A percentile compares a stretch with the other conserved stretches of the same genome.
These are phyloP conservation scores for Brenthis hecate DNA, from an alignment of 2,888 invertebrate species.

Conservation along the genomic window DNA sequence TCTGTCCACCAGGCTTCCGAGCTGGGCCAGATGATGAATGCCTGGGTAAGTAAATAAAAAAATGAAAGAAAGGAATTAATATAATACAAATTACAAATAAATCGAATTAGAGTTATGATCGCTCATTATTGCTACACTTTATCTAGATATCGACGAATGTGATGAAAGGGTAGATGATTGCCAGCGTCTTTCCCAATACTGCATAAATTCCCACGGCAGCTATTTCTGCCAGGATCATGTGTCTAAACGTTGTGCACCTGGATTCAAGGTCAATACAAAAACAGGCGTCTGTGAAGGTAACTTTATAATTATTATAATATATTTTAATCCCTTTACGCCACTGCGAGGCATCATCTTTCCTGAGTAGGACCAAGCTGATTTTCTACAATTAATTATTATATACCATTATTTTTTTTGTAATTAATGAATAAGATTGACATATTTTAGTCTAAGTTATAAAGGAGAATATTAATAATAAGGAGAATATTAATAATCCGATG, in stretches of 20 bases:
- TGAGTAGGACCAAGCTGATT: too few relatives aligned
- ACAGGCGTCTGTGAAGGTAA: conserved; percentile 83
- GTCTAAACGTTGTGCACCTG: conserved; percentile 84
- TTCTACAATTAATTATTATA: too few relatives aligned
- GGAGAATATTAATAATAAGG: too few relatives aligned
- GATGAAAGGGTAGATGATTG: conserved; percentile 84
- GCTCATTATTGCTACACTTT: background rate
- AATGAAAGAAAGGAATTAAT: background rate
- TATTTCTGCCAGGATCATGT: conserved; percentile 87
- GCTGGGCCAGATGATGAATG: conserved; percentile 77
- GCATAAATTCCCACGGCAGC: conserved; percentile 87
- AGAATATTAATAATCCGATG: too few relatives aligned
- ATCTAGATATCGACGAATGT: conserved; percentile 89
- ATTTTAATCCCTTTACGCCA: background rate
- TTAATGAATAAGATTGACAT: too few relatives aligned
- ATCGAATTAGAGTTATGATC: too few relatives aligned
- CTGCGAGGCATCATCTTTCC: too few relatives aligned
- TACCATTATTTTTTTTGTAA: too few relatives aligned
- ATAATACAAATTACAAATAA: too few relatives aligned
- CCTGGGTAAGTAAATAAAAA: conserved; percentile 60
- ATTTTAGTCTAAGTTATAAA: too few relatives aligned
- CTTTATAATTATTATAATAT: background rate
- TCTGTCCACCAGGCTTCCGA: conserved; percentile 82
- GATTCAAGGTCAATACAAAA: conserved; percentile 82
- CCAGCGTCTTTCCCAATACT: conserved; percentile 84